phyloP scores from a whole-genome alignment of 2,113 vertebrate species.

The Pholis gunnellus region DNA sequence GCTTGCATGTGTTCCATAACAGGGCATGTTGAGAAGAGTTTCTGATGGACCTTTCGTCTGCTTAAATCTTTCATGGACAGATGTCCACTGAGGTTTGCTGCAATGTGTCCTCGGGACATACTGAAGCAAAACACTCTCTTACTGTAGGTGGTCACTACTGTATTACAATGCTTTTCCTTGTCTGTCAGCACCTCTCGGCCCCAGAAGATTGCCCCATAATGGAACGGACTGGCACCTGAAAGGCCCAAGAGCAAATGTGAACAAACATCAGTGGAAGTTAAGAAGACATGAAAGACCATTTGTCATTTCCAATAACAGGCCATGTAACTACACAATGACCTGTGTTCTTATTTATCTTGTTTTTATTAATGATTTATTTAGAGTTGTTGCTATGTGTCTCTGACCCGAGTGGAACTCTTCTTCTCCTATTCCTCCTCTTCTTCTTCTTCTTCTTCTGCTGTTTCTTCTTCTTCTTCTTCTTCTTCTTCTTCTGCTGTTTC shows the following conservation, averaged over 20 bases:
- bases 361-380: constrained; percentile 74
- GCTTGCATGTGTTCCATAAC: constrained; percentile 61
- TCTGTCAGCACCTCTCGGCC: constrained; percentile 43
- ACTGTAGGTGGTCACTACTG: constrained; percentile 79
- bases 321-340: constrained; percentile 61
- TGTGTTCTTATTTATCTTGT: constrained; percentile 66
- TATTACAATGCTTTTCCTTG: constrained; percentile 66
- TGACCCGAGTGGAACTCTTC: constrained; percentile 43
- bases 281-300: constrained; percentile 77
- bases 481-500: background rate
- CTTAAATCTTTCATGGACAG: constrained; percentile 90
- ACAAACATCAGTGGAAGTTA: constrained; percentile 64
- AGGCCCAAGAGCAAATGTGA: constrained; percentile 58
- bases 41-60: constrained; percentile 78
- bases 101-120: constrained; percentile 86
- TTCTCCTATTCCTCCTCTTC: background rate
- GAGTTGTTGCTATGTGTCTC: constrained; percentile 34
- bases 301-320: constrained; percentile 76
- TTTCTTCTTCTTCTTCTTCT: background rate
- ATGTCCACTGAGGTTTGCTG: constrained; percentile 87
- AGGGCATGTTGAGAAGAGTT: constrained; percentile 71
- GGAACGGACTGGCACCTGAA: constrained; percentile 72
- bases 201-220: constrained; percentile 70
- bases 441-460: background rate
- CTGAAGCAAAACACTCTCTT: constrained; percentile 87